Conservation (phyloP, 2,888 invertebrate genomes). For the Tenodera sinensis region DNA sequence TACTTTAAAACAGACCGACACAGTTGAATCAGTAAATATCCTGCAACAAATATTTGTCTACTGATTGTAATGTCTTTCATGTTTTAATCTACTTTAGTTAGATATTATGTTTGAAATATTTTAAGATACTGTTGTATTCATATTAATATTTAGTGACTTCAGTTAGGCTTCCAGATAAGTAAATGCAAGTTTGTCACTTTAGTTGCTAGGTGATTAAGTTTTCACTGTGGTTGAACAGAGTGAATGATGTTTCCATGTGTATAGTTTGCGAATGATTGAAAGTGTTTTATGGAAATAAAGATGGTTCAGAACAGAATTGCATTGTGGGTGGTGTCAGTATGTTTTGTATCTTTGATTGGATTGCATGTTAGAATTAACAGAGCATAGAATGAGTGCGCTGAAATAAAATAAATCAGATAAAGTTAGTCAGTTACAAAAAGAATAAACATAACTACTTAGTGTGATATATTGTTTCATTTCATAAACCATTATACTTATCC, state of each 20-base stretch:
- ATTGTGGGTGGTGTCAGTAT: neutral
- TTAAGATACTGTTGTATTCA: constrained; percentile 9
- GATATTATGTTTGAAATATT: constrained; percentile 6
- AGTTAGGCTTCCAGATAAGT: constrained; percentile 6
- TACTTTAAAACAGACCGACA: neutral
- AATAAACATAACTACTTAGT: neutral
- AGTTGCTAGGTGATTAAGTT: neutral
- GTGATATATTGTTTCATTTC: neutral
- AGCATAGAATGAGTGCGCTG: neutral
- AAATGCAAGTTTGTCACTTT: neutral
- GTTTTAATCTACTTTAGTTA: neutral
- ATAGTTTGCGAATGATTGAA: neutral
- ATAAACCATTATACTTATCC: neutral
- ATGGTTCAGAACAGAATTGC: neutral
- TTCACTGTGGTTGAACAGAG: neutral
- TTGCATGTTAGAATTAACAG: neutral
- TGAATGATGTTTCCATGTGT: neutral
- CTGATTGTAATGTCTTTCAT: constrained; percentile 6
- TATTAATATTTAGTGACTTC: constrained; percentile 12
- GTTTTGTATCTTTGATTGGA: neutral
- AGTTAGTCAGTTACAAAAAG: neutral
- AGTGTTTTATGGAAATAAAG: constrained; percentile 12
- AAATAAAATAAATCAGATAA: neutral
- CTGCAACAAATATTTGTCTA: neutral
- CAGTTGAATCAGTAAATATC: neutral